These are phyloP conservation scores for Zaprionus vittiger DNA, from an alignment of 1,140 invertebrate genomes.

Conservation along the genomic window DNA sequence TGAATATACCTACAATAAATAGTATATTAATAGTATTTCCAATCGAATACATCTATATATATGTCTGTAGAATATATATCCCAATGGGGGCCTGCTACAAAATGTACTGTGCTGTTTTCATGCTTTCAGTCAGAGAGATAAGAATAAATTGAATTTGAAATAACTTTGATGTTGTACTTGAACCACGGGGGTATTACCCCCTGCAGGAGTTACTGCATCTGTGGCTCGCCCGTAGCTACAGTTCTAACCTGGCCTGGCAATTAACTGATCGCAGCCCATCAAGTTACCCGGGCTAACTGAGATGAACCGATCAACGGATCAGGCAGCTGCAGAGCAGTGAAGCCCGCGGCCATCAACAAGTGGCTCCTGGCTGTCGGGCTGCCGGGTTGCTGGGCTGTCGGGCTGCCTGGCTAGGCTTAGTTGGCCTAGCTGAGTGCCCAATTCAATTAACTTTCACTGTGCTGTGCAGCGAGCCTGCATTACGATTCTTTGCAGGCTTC, in stretches of 20 bases:
- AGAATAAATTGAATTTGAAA: background rate
- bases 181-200: background rate
- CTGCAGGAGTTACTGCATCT: background rate
- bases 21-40: too few species aligned
- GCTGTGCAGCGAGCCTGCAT: constrained; percentile 15
- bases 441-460: constrained; percentile 63
- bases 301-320: constrained; percentile 32
- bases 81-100: background rate
- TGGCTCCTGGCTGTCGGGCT: constrained; percentile 13
- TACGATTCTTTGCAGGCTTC: constrained; percentile 33
- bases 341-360: background rate
- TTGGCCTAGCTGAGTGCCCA: constrained; percentile 26
- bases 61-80: too few species aligned
- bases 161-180: background rate
- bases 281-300: constrained; percentile 3
- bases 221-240: background rate
- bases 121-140: background rate
- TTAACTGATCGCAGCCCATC: constrained; percentile 29
- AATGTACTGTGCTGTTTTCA: background rate
- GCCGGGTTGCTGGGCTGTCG: background rate
- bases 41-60: too few species aligned
- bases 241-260: background rate
- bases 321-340: background rate
- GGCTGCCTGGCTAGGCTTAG: background rate
- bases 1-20: too few species aligned